These are phyloP conservation scores for Nomia melanderi DNA, from an alignment of 1,140 invertebrate species.

Conservation along the genomic window DNA sequence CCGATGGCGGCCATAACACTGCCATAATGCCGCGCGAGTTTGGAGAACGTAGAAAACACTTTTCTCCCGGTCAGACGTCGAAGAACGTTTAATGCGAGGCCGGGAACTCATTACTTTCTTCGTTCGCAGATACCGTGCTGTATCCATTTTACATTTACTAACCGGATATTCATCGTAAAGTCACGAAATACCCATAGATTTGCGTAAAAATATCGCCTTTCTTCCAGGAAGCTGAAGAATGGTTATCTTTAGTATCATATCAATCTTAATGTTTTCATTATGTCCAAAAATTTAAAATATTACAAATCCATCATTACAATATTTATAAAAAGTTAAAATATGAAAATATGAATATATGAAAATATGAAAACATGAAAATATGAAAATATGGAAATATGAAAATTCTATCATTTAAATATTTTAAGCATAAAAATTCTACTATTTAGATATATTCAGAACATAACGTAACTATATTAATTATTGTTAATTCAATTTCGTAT, in stretches of 20 bases:
- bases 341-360: too few relatives aligned
- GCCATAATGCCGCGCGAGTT: conserved; percentile 28
- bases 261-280: too few relatives aligned
- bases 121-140: conserved; percentile 38
- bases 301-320: too few relatives aligned
- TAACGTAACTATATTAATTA: too few relatives aligned
- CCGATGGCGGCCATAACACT: neutral
- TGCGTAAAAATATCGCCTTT: conserved; percentile 37
- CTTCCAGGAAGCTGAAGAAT: neutral
- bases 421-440: too few relatives aligned
- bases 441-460: too few relatives aligned
- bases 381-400: neutral
- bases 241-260: neutral
- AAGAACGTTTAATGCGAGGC: conserved; percentile 24
- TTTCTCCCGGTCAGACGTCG: conserved; percentile 37
- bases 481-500: neutral
- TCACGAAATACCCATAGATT: conserved; percentile 34
- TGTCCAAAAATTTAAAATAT: too few relatives aligned
- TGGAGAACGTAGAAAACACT: conserved; percentile 32
- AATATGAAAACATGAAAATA: neutral
- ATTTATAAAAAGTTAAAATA: too few relatives aligned
- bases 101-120: conserved; percentile 40
- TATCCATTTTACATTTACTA: conserved; percentile 25
- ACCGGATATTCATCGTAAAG: conserved; percentile 53
- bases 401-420: too few relatives aligned